Evolutionary conservation across 1,140 invertebrate genomes (phyloP), one percentile per base, ranked within the genome.

Genomic region (Cylas formicarius): DNA sequence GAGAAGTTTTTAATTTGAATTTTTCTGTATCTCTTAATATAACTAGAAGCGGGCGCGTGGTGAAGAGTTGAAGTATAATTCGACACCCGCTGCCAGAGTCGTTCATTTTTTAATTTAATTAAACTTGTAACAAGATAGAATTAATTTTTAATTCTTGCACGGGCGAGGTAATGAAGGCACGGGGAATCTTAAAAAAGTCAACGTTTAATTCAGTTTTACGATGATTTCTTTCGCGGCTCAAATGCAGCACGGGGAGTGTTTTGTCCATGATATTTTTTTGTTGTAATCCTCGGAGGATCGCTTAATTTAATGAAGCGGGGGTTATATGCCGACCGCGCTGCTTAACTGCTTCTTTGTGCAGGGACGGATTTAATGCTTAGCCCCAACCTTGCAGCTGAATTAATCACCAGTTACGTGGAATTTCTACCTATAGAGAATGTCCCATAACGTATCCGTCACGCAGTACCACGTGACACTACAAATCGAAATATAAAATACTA

Each of bases 81-180:
- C 47, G 54, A 53, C 54, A 45, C 48, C 55, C 55, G 55, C 39
- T 54, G 55, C 51, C 38, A 47, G 23, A 54, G 55, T 46, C 40
- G 33, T 61, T 61, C 55, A 57, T 58, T 58, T 57, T 61, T 57
- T 49, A 57, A 56, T 58, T 58, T 56, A 61, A 61, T 61, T 61
- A 61, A 58, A 54, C 50, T 58, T 56, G 52, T 61, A 55, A 57
- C 56, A 55, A 57, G 52, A 61, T 57, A 53, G 59, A 57, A 61
- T 61, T 61, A 61, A 61, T 61, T 61, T 61, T 61, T 61, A 59
- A 58, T 58, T 61, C 52, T 37, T 37, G 50, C 49, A 38, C 20
- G 23, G 44, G 50, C 39, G 44, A 56, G 53, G 54, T 60, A 52
- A 57, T 57, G 53, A 53, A 57, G 53, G 53, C 53, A 47, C 34